Base-by-base conservation (phyloP, 2,113 vertebrate genomes). In the Polyodon spathula region DNA sequence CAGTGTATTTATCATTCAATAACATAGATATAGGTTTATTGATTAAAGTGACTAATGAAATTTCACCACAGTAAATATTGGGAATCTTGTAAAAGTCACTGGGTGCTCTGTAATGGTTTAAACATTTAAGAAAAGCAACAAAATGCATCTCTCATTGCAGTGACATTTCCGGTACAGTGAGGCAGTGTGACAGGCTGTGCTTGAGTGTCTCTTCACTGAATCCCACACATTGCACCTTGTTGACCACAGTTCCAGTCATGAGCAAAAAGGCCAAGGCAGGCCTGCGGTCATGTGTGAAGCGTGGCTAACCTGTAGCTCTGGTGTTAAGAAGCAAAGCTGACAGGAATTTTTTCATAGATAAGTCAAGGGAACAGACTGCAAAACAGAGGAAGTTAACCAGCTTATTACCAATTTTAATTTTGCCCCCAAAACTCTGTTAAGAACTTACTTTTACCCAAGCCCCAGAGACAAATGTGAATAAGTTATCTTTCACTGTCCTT, bases 131-230 rank as follows among this genome's bases (percentile, higher is more conserved):
- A 50, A 8, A 50, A 12, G 11, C 46, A 50, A 50, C 63, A n/a
- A 55, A 70, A 41, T n/a, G 8, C 60, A 68, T 68, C 69, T 61
- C 69, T 58, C 62, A 72, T 63, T 75, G 62, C 39, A 65, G 37
- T 78, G 74, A 74, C 51, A 68, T 71, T 76, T 78, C 56, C 71
- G 64, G 67, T 69, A 70, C 44, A 56, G 56, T 71, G 63, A 71
- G 56, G 37, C 57, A 54, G 64, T 72, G 15, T 75, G 75, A 71
- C 72, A 79, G 76, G 60, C 68, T 74, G 59, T 63, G 62, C 74
- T 74, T 60, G 73, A 78, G 66, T 72, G 70, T 80, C 62, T 63
- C 77, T 78, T 76, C 62, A 60, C 66, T 67, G 74, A 65, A 71
- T 70, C 2, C 0, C 71, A 71, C 77, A 68, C 74, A 60, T 61